phyloP scores from a whole-genome alignment of 1,140 invertebrate genomes.

The Drepana arcuata region DNA sequence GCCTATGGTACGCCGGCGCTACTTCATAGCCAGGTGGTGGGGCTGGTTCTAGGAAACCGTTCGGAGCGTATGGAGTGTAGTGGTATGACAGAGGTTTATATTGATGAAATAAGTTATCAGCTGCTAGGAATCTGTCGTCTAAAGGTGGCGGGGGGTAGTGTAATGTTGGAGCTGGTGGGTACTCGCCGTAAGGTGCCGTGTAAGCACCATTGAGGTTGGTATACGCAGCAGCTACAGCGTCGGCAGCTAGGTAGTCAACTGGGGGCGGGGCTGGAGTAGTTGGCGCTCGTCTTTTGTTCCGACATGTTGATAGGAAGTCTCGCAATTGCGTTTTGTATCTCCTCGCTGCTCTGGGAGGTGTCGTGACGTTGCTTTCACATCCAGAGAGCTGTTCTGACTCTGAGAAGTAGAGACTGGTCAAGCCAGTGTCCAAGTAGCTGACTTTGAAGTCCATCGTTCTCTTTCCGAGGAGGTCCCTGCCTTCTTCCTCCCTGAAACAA shows the following conservation, averaged over 20 bases:
- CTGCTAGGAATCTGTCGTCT: constrained; percentile 82
- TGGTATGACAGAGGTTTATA: constrained; percentile 86
- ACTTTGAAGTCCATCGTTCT: constrained; percentile 99
- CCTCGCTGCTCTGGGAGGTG: constrained; percentile 84
- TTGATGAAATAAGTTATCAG: constrained; percentile 90
- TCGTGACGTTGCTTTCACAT: constrained; percentile 71
- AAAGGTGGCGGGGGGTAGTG: constrained; percentile 81
- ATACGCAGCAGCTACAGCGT: constrained; percentile 83
- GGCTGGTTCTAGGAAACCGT: constrained; percentile 83
- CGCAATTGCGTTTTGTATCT: constrained; percentile 93
- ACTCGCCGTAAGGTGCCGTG: constrained; percentile 75
- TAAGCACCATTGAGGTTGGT: constrained; percentile 89
- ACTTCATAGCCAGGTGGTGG: constrained; percentile 68
- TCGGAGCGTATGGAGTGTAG: constrained; percentile 80
- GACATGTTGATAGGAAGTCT: constrained; percentile 93
- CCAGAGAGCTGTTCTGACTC: constrained; percentile 86
- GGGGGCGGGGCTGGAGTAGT: constrained; percentile 63
- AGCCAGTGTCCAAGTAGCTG: constrained; percentile 93
- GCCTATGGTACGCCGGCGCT: constrained; percentile 48
- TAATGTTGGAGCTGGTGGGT: constrained; percentile 74
- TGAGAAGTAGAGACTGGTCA: constrained; percentile 91
- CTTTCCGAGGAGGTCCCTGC: constrained; percentile 94
- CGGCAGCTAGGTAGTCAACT: constrained; percentile 67
- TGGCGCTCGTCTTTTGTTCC: constrained; percentile 89
- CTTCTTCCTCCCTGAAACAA: constrained; percentile 94